Base-by-base conservation (phyloP, 1,140 invertebrate species). In the Charaxes varanes region DNA sequence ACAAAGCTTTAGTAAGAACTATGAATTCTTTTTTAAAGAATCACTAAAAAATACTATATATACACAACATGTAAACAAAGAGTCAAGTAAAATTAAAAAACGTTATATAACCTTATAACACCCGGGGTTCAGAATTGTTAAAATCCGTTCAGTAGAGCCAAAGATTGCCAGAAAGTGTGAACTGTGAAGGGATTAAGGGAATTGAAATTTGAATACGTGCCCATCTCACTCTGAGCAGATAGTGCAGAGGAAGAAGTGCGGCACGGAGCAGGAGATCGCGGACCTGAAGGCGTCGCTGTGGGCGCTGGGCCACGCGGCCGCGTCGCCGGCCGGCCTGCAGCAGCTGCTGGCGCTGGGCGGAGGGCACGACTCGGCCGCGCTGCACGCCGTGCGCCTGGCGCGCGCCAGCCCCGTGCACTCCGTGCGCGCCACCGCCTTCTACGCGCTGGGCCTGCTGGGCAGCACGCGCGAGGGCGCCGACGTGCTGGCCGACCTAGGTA, bases 231-330 rank as follows among this genome's bases (percentile, higher is more conserved):
- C 2, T 1, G 0, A 8, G 26, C 5, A 85, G 77, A 63, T 69
- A 32, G 37, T 86, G 14, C 85, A 78, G 11, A 72, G 78, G 8
- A 85, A 84, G 19, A 84, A 85, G 21, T 91, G 88, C 56, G 57
- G 71, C 1, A 87, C 87, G 1, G 89, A 91, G 26, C 83, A 87
- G 36, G 89, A 92, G 53, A 89, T 92, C 15, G 70, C 92, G 1
- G 88, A 91, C 36, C 70, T 97, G 7, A 99, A 99, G 72, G 89
- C 94, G 11, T 93, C 95, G 0, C 70, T 99, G 0, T 99, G 97
- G 96, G 91, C 92, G 4, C 74, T 96, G 14, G 94, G 94, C 6
- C 94, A 97, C 67, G 86, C 93, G 10, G 93, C 92, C 2, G 91
- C 90, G 0, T 93, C 93, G 10, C 69, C 85, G 0, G 85, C 88